Conservation (phyloP, 2,888 invertebrate species). For the Mellilla xanthometata region DNA sequence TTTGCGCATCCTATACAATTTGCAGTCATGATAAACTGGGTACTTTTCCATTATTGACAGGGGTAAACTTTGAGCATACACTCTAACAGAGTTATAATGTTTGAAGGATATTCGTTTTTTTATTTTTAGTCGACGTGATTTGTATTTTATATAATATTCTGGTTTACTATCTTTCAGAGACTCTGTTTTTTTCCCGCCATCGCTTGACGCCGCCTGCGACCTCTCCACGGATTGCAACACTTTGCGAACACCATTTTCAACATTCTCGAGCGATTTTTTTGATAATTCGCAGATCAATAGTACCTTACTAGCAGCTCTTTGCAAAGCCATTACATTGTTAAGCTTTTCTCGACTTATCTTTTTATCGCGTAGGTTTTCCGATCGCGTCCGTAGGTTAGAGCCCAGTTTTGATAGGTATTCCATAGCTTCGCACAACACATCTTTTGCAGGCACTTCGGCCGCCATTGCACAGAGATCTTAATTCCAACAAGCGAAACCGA, state of each 20-base stretch:
- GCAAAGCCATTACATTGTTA: constrained; percentile 63
- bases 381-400: constrained; percentile 62
- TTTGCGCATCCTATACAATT: constrained; percentile 50
- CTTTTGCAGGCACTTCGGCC: constrained; percentile 61
- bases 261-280: constrained; percentile 71
- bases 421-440: constrained; percentile 68
- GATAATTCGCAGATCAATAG: constrained; percentile 72
- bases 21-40: constrained; percentile 65
- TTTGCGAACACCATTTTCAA: constrained; percentile 63
- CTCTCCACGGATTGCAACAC: constrained; percentile 49
- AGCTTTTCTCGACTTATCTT: constrained; percentile 62
- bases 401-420: constrained; percentile 75
- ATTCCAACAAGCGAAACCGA: too few species aligned
- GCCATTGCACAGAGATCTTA: constrained; percentile 56
- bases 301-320: constrained; percentile 69
- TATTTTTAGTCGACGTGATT: constrained; percentile 55
- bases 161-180: constrained; percentile 4
- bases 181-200: constrained; percentile 41
- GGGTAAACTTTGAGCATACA: constrained; percentile 51
- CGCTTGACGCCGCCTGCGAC: constrained; percentile 39
- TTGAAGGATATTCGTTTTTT: constrained; percentile 55
- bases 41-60: constrained; percentile 53
- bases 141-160: constrained; percentile 49
- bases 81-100: constrained; percentile 64
- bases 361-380: constrained; percentile 63